Percentiles rank a stretch among this genome's conserved stretches.
These are phyloP conservation scores for Drosophila diplacantha DNA, from an alignment of 2,888 invertebrate species.

Conservation along the genomic window DNA sequence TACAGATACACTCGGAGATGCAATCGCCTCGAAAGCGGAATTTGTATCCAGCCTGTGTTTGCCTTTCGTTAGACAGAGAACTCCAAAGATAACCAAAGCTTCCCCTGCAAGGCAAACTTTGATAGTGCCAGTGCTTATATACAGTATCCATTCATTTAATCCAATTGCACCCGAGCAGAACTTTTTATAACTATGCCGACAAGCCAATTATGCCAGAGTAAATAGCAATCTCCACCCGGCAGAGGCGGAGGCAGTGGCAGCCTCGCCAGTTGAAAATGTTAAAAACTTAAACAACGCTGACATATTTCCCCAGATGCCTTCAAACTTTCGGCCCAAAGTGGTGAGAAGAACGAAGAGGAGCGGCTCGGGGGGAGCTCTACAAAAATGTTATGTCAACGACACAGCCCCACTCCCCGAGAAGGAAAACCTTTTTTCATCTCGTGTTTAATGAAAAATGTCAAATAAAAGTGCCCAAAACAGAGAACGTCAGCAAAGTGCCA, in stretches of 20 bases:
- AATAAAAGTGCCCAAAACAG: slow-evolving; percentile 70
- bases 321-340: slow-evolving; percentile 60
- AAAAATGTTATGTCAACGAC: slow-evolving; percentile 68
- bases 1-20: slow-evolving; percentile 3
- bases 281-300: slow-evolving; percentile 71
- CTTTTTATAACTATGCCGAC: slow-evolving; percentile 52
- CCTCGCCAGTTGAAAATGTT: slow-evolving; percentile 55
- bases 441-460: slow-evolving; percentile 73
- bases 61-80: slow-evolving; percentile 36
- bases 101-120: slow-evolving; percentile 23
- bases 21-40: not conserved
- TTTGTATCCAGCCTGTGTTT: slow-evolving; percentile 21
- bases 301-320: slow-evolving; percentile 70
- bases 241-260: slow-evolving; percentile 7
- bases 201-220: slow-evolving; percentile 66
- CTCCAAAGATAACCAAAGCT: slow-evolving; percentile 33
- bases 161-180: slow-evolving; percentile 54
- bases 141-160: slow-evolving; percentile 48
- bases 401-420: slow-evolving; percentile 5
- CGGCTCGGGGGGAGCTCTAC: slow-evolving; percentile 27
- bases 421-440: slow-evolving; percentile 66
- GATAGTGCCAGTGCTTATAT: slow-evolving; percentile 26
- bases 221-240: slow-evolving; percentile 55
- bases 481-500: slow-evolving; percentile 60
- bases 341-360: slow-evolving; percentile 1